These are phyloP conservation scores for Yponomeuta sedellus DNA, from an alignment of 2,888 invertebrate genomes.

Conservation along the genomic window DNA sequence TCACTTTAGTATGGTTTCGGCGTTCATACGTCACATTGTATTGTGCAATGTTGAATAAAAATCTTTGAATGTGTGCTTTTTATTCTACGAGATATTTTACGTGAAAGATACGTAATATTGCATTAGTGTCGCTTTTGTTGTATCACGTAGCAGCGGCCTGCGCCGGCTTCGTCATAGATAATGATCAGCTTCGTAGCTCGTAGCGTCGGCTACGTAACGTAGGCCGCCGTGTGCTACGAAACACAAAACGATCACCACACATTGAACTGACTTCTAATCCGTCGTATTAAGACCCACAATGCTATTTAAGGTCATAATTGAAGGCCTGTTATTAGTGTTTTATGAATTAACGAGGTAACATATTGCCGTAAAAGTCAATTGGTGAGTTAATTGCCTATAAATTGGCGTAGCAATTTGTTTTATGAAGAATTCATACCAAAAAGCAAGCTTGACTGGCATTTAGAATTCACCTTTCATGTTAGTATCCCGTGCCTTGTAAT, in stretches of 20 bases:
- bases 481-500: too few relatives aligned
- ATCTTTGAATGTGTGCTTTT: too few relatives aligned
- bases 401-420: not conserved
- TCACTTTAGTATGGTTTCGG: too few relatives aligned
- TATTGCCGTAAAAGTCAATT: conserved; percentile 9
- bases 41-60: too few relatives aligned
- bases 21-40: too few relatives aligned
- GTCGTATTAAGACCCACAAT: not conserved
- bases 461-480: too few relatives aligned
- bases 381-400: conserved; percentile 11
- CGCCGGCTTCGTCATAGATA: conserved; percentile 1
- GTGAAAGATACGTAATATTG: not conserved
- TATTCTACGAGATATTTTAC: too few relatives aligned
- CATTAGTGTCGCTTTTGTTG: not conserved
- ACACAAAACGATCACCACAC: not conserved
- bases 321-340: not conserved
- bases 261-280: not conserved
- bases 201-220: not conserved
- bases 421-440: not conserved
- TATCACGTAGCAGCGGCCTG: not conserved
- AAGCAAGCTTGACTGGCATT: too few relatives aligned
- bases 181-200: not conserved
- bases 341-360: not conserved
- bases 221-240: not conserved
- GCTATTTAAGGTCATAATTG: not conserved